phyloP scores from a whole-genome alignment of 53 echinoderm and acorn worm genomes.

The Astropecten irregularis region DNA sequence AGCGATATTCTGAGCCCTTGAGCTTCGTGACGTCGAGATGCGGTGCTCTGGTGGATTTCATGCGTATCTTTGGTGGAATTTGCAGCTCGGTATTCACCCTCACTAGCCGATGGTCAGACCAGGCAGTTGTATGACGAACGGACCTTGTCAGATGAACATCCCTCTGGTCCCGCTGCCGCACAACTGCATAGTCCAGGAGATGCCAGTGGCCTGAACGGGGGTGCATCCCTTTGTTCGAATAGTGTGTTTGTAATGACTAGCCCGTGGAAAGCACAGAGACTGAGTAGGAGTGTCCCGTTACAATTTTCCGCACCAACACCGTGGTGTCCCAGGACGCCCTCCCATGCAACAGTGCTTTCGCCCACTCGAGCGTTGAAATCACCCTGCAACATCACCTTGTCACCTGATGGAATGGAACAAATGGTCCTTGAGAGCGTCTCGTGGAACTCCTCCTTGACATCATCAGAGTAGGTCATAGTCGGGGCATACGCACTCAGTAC shows the following conservation, averaged over 20 bases:
- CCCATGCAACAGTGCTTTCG: not conserved
- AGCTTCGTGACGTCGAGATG: too few relatives aligned
- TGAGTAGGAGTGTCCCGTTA: conserved; percentile 37
- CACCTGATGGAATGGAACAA: not conserved
- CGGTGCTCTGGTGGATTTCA: too few relatives aligned
- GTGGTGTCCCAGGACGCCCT: conserved; percentile 30
- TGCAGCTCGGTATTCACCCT: too few relatives aligned
- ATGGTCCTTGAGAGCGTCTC: not conserved
- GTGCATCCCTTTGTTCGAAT: conserved; percentile 56
- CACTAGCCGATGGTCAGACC: conserved; percentile 30
- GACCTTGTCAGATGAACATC: not conserved
- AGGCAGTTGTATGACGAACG: conserved; percentile 45
- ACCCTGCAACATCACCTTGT: conserved; percentile 16
- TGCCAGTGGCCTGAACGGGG: conserved; percentile 47
- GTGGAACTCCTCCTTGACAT: conserved; percentile 28
- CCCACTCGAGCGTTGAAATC: conserved; percentile 57
- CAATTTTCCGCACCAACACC: conserved; percentile 17
- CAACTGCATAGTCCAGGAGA: conserved; percentile 30
- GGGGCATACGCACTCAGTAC: conserved; percentile 37
- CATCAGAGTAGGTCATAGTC: conserved; percentile 33
- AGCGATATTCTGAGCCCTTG: too few relatives aligned
- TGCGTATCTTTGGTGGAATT: too few relatives aligned
- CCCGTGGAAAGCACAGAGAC: not conserved
- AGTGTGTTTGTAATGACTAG: conserved; percentile 48
- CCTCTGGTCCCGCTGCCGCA: not conserved